A percentile compares a stretch with the other conserved stretches of the same genome.
phyloP scores from a whole-genome alignment of 2,113 vertebrate genomes.

The Tonatia bakeri region DNA sequence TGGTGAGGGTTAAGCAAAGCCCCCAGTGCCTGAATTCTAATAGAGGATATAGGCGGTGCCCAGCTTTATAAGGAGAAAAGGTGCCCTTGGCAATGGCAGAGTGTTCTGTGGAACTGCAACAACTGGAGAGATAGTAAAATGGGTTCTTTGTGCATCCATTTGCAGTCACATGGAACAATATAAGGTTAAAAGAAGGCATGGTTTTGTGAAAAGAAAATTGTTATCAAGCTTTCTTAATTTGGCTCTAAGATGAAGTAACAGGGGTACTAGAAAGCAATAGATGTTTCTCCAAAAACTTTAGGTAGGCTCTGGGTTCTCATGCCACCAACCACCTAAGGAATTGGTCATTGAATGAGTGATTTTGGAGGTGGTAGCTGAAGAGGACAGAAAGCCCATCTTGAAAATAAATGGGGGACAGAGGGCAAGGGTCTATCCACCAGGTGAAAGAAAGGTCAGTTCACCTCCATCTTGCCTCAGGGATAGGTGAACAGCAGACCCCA shows the following conservation, averaged over 20 bases:
- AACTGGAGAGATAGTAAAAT: neutral
- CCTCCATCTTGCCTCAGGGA: neutral
- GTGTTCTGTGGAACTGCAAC: neutral
- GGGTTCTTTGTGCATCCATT: neutral
- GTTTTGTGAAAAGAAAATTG: neutral
- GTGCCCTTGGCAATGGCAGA: neutral
- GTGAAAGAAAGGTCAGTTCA: neutral
- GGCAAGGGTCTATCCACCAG: neutral
- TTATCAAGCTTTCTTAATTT: neutral
- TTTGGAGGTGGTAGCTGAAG: neutral
- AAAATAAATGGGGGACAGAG: neutral
- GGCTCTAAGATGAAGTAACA: neutral
- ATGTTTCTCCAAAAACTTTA: neutral
- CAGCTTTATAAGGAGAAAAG: neutral
- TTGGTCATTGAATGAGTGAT: neutral
- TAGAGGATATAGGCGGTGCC: neutral
- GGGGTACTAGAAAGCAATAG: neutral
- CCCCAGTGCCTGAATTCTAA: neutral
- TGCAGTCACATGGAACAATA: neutral
- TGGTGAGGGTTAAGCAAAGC: neutral
- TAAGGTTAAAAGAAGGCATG: neutral
- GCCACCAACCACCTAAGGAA: neutral
- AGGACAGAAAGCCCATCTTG: neutral
- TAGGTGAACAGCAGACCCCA: fast-evolving
- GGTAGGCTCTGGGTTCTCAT: neutral